Conservation (phyloP, 2,888 invertebrate species). For the Autographa pulchrina region DNA sequence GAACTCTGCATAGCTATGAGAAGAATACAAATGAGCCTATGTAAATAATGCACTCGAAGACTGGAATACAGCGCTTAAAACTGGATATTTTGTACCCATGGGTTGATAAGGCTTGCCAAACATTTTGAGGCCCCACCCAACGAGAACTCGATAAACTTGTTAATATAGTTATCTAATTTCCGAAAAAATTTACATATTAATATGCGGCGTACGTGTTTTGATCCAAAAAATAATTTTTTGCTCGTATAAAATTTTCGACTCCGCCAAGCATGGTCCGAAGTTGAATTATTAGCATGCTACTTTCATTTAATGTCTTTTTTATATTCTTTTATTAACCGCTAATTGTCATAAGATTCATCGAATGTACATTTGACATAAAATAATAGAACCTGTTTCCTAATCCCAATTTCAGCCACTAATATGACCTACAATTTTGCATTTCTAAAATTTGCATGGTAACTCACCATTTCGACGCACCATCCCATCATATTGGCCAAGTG, state of each 20-base stretch:
- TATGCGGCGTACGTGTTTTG: neutral
- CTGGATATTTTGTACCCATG: constrained; percentile 5
- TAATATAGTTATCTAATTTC: neutral
- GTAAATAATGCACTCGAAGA: constrained; percentile 10
- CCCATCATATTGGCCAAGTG: constrained; percentile 95
- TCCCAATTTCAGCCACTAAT: neutral
- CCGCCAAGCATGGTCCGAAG: neutral
- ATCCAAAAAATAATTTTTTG: neutral
- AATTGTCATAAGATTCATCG: no score
- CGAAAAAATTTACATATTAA: neutral
- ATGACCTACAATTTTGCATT: neutral
- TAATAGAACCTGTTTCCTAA: no score
- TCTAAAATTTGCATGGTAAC: constrained; percentile 60
- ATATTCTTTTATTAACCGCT: no score
- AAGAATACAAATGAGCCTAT: constrained; percentile 31
- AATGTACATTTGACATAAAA: no score
- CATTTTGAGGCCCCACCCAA: constrained; percentile 26
- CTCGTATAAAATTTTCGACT: neutral
- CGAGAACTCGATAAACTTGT: constrained; percentile 34
- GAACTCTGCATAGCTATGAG: constrained; percentile 22
- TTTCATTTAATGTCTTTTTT: neutral
- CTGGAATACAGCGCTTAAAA: neutral
- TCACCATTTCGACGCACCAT: constrained; percentile 98
- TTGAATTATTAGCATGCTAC: neutral
- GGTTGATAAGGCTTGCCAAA: constrained; percentile 29